Evolutionary conservation across 2,113 vertebrate genomes (phyloP).

Genomic region (Cynoglossus semilaevis): DNA sequence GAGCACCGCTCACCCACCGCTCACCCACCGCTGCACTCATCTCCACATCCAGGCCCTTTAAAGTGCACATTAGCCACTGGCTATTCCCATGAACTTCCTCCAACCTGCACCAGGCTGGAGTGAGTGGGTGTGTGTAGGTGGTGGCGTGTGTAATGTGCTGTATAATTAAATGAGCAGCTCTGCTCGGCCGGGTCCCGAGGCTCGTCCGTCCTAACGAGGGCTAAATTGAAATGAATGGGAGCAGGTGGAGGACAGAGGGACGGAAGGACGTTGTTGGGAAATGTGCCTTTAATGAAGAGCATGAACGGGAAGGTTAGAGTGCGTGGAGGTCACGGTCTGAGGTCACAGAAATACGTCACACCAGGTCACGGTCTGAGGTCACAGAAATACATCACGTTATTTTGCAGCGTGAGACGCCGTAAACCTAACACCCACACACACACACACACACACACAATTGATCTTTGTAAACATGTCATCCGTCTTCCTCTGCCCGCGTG

Average conservation of each 20-base stretch:
- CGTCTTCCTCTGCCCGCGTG: not conserved
- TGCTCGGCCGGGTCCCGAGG: conserved; percentile 28
- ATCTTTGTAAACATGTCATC: not conserved
- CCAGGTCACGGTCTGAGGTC: too few relatives aligned
- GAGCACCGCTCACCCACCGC: conserved; percentile 41
- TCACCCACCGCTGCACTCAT: conserved; percentile 62
- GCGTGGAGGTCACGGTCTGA: not conserved
- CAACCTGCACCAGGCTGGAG: conserved; percentile 1
- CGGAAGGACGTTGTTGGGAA: conserved; percentile 30
- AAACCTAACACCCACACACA: not conserved
- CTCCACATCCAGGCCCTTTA: conserved; percentile 63
- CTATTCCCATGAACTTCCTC: conserved; percentile 37
- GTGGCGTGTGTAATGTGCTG: conserved; percentile 60
- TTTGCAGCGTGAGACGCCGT: not conserved
- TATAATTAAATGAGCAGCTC: conserved; percentile 69
- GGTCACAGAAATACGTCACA: conserved; percentile 19
- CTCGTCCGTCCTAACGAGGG: conserved; percentile 39
- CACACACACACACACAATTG: not conserved
- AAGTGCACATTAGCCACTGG: conserved; percentile 57
- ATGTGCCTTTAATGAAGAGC: conserved; percentile 69
- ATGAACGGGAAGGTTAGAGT: too few relatives aligned
- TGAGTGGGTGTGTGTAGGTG: not conserved
- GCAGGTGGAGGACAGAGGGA: conserved; percentile 66
- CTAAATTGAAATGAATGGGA: conserved; percentile 55
- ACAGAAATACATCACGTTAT: conserved; percentile 26